Evolutionary conservation across 1,140 invertebrate species (phyloP), one percentile per base, ranked within the genome.

Genomic region (Coelopa frigida): DNA sequence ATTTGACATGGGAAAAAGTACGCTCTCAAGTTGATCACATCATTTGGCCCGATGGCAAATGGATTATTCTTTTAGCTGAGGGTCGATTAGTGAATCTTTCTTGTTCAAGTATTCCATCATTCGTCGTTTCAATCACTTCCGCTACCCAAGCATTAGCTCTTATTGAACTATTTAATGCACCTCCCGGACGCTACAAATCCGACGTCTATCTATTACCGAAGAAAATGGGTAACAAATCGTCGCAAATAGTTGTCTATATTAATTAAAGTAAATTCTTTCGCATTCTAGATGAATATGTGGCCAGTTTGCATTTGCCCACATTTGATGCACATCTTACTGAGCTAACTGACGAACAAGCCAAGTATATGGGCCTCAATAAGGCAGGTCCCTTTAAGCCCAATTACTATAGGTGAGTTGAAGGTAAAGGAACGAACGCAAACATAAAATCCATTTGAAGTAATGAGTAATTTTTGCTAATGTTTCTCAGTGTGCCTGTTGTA

Each of bases 161-260:
- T 36, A 97, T 98, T 64, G 94, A 98, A 73, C 75, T 98, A 5
- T 98, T 91, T 67, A 97, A 97, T 75, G 94, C 94, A 8, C 94
- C 94, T 11, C 72, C 79, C 33, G 91, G 92, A 23, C 78, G 94
- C 50, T 98, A 98, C 69, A 98, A 97, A 74, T 87, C 87, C 52
- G 94, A 98, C 71, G 94, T 98, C 32, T 98, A 98, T 72, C 78
- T 98, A 46, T 73, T 98, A 55, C 94, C 94, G 39, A 98, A 98
- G 77, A 98, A 97, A 75, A 97, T 98, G 94, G 89, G n/a, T n/a
- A n/a, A n/a, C n/a, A n/a, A n/a, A n/a, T n/a, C n/a, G 87, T 89
- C 72, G 36, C 3, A 37, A 4, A n/a, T 37, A n/a, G n/a, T n/a
- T n/a, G n/a, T n/a, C n/a, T n/a, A n/a, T n/a, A n/a, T n/a, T n/a